These are phyloP conservation scores for Hippocampus kuda DNA, from an alignment of 2,797 vertebrate genomes.

Conservation along the genomic window DNA sequence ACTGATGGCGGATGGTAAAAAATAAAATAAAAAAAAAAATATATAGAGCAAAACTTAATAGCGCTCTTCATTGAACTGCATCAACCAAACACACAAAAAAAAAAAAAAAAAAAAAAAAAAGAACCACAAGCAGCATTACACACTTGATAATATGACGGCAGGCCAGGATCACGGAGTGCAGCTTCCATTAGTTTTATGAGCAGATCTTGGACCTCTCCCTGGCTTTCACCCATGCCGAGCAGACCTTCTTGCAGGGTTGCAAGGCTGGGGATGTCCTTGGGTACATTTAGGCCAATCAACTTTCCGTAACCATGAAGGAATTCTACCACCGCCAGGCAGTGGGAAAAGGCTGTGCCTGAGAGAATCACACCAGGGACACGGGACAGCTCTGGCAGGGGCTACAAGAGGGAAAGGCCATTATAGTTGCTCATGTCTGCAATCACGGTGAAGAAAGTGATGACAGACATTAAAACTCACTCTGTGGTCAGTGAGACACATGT, in stretches of 20 bases:
- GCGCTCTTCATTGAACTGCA: background rate
- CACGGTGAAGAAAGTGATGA: too few relatives aligned
- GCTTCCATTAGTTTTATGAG: constrained; percentile 77
- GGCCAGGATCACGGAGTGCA: constrained; percentile 81
- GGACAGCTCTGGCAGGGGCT: constrained; percentile 82
- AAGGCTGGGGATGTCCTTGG: constrained; percentile 84
- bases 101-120: too few relatives aligned
- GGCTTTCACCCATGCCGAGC: constrained; percentile 74
- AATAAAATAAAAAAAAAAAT: too few relatives aligned
- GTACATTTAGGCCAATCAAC: constrained; percentile 78
- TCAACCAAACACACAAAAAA: too few relatives aligned
- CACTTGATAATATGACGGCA: constrained; percentile 87
- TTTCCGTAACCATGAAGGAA: constrained; percentile 90
- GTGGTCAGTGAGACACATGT: constrained; percentile 93
- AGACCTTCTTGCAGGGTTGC: constrained; percentile 85
- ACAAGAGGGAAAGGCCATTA: constrained; percentile 19
- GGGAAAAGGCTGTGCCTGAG: constrained; percentile 78
- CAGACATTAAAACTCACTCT: constrained; percentile 61
- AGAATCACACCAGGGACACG: constrained; percentile 82
- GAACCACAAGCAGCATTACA: constrained; percentile 8
- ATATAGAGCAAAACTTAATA: background rate
- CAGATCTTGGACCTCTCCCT: constrained; percentile 80
- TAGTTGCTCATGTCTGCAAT: too few relatives aligned
- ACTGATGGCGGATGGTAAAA: constrained; percentile 55
- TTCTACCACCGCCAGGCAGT: constrained; percentile 84